A percentile compares a stretch with the other conserved stretches of the same genome.
Evolutionary conservation across 2,797 vertebrate genomes (phyloP).

Genomic region (Eurystomus glaucurus): DNA sequence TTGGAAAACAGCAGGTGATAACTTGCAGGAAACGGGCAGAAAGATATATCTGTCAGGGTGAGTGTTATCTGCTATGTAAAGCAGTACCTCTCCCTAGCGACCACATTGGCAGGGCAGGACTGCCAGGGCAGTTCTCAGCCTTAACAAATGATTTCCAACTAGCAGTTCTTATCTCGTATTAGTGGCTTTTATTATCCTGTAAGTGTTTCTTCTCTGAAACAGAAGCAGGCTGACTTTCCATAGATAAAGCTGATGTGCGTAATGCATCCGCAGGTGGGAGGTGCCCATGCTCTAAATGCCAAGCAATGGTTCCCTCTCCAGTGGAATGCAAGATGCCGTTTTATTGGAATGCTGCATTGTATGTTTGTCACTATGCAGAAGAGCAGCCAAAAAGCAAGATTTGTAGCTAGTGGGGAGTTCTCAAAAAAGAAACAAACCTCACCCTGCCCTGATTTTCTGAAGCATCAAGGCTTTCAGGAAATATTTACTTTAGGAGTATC

Average conservation of each 20-base stretch:
- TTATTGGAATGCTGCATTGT: neutral
- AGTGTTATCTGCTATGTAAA: neutral
- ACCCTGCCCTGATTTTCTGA: neutral
- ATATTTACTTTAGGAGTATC: rapidly evolving
- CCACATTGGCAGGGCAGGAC: neutral
- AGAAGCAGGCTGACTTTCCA: neutral
- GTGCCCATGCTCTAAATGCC: neutral
- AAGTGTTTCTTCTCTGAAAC: neutral
- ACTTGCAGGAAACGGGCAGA: neutral
- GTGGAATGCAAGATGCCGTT: neutral
- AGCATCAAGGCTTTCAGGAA: neutral
- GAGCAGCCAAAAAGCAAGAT: neutral
- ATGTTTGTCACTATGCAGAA: neutral
- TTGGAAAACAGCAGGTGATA: neutral
- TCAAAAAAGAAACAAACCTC: neutral
- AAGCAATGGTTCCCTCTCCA: neutral
- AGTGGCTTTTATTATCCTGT: neutral
- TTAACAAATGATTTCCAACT: neutral
- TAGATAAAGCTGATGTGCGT: neutral
- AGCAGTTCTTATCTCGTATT: neutral
- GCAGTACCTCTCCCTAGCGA: neutral
- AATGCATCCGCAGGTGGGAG: neutral
- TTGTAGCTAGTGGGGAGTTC: neutral
- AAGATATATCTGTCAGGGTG: neutral
- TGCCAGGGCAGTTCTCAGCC: neutral